These are phyloP conservation scores for Drosophila nasuta DNA, from an alignment of 1,140 invertebrate genomes.

Conservation along the genomic window DNA sequence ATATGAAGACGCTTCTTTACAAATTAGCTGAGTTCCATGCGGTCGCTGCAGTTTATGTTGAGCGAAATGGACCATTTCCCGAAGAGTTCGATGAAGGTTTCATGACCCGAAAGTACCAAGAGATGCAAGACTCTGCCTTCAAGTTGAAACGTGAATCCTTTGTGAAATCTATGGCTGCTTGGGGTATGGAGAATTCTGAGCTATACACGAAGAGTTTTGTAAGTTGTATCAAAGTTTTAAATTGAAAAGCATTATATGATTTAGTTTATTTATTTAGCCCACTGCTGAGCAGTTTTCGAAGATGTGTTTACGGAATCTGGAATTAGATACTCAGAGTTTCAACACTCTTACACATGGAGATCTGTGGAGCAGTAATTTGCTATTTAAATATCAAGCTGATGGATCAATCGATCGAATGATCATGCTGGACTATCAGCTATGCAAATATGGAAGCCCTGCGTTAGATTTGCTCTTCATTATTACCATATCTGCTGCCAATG, in stretches of 20 bases:
- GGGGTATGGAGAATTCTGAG: constrained; percentile 53
- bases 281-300: constrained; percentile 54
- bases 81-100: constrained; percentile 57
- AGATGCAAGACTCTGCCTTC: constrained; percentile 17
- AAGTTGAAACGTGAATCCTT: constrained; percentile 29
- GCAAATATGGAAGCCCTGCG: constrained; percentile 69
- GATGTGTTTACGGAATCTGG: constrained; percentile 18
- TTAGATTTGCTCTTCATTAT: constrained; percentile 82
- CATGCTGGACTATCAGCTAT: constrained; percentile 84
- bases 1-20: constrained; percentile 85
- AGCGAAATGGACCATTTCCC: constrained; percentile 56
- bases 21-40: constrained; percentile 87
- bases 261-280: constrained; percentile 33
- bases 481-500: constrained; percentile 42
- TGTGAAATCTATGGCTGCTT: constrained; percentile 50
- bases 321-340: constrained; percentile 85
- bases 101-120: constrained; percentile 15
- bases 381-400: constrained; percentile 73
- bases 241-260: not conserved
- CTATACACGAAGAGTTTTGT: constrained; percentile 60
- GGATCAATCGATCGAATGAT: constrained; percentile 56
- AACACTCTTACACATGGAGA: constrained; percentile 88
- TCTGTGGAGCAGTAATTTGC: constrained; percentile 83
- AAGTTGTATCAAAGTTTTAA: constrained; percentile 9
- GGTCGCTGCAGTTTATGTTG: constrained; percentile 74